These are phyloP conservation scores for Fragum fragum DNA, from an alignment of 2,888 invertebrate species.

Conservation along the genomic window DNA sequence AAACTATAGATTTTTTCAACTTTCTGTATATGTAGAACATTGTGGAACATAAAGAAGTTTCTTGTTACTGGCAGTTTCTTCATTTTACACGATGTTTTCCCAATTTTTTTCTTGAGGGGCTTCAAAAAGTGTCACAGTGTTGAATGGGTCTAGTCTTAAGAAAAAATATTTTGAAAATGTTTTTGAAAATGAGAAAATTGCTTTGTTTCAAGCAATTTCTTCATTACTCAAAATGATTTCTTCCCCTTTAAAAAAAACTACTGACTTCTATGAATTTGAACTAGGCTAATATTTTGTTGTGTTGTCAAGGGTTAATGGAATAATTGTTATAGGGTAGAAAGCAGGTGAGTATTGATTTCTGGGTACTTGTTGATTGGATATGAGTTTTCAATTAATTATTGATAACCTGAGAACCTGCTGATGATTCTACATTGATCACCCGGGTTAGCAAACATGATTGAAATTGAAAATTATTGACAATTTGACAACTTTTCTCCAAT, in stretches of 20 bases:
- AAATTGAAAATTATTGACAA: too few species aligned
- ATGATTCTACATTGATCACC: slow-evolving; percentile 3
- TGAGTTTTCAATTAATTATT: slow-evolving; percentile 31
- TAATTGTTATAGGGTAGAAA: background rate
- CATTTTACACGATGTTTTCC: too few species aligned
- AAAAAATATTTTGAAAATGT: too few species aligned
- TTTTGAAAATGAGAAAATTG: slow-evolving; percentile 4
- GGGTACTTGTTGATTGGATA: slow-evolving; percentile 21
- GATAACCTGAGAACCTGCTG: slow-evolving; percentile 18
- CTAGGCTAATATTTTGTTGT: background rate
- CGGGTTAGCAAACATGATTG: background rate
- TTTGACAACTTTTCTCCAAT: too few species aligned
- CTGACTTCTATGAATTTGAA: too few species aligned
- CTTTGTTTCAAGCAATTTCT: background rate
- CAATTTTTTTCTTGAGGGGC: too few species aligned
- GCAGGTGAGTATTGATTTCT: slow-evolving; percentile 19
- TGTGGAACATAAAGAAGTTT: too few species aligned
- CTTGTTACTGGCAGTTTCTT: too few species aligned
- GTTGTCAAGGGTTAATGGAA: background rate
- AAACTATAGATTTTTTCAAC: too few species aligned
- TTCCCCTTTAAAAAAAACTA: background rate
- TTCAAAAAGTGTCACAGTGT: too few species aligned
- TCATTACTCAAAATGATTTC: background rate
- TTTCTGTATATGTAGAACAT: too few species aligned
- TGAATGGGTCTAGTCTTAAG: too few species aligned